These are phyloP conservation scores for Drosophila helvetica DNA, from an alignment of 2,888 invertebrate genomes.

Conservation along the genomic window DNA sequence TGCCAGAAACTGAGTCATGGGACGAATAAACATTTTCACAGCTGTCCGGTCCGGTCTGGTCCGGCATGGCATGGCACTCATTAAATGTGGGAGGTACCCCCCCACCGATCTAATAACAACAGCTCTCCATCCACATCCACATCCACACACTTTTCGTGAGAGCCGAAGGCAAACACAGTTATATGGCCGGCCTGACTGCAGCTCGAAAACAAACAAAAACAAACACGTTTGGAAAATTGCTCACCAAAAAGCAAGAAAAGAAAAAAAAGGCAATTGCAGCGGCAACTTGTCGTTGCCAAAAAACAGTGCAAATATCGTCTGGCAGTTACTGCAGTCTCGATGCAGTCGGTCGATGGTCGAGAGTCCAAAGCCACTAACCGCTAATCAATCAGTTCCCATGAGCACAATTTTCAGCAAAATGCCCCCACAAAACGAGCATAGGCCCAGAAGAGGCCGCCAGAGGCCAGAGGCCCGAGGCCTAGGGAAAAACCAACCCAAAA, in stretches of 20 bases:
- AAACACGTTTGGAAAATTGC: constrained; percentile 71
- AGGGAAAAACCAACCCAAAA: constrained; percentile 53
- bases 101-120: constrained; percentile 7
- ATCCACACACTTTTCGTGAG: constrained; percentile 39
- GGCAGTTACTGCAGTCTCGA: constrained; percentile 41
- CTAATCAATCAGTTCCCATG: constrained; percentile 80
- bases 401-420: constrained; percentile 70
- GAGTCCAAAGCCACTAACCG: constrained; percentile 57
- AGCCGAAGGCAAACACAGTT: constrained; percentile 37
- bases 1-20: constrained; percentile 29
- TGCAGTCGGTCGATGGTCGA: constrained; percentile 36
- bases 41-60: constrained; percentile 13
- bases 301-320: constrained; percentile 71
- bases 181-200: constrained; percentile 5
- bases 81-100: constrained; percentile 26
- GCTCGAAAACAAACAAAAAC: constrained; percentile 54
- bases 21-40: constrained; percentile 26
- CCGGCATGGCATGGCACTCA: neutral
- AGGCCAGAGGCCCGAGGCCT: neutral
- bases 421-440: constrained; percentile 50
- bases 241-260: constrained; percentile 26
- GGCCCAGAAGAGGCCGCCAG: constrained; percentile 9
- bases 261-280: constrained; percentile 26
- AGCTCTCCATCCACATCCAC: neutral
- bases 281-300: constrained; percentile 77